Conservation (phyloP, 2,113 vertebrate species). For the Menidia beryllina region DNA sequence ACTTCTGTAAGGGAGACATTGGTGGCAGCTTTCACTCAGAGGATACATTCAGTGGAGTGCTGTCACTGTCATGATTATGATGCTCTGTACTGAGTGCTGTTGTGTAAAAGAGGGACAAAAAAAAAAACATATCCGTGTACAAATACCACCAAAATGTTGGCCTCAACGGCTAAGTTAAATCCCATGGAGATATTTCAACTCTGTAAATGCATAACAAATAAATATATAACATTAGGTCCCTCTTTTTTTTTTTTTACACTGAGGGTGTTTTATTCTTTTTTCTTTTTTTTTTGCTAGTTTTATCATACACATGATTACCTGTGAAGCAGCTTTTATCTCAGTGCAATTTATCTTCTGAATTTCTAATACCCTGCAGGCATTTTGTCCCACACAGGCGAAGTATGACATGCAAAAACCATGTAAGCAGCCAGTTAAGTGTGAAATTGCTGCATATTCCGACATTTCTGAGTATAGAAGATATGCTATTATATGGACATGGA, state of each 20-base stretch:
- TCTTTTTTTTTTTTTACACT: not conserved
- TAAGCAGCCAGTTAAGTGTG: slow-evolving; percentile 35
- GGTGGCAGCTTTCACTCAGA: not conserved
- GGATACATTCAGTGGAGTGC: not conserved
- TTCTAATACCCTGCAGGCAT: slow-evolving; percentile 19
- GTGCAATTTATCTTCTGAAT: slow-evolving; percentile 24
- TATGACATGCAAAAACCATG: slow-evolving; percentile 33
- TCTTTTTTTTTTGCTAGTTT: slow-evolving; percentile 1
- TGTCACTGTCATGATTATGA: not conserved
- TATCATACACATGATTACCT: not conserved
- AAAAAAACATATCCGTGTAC: not conserved
- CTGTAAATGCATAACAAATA: slow-evolving; percentile 1
- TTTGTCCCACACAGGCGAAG: slow-evolving; percentile 15
- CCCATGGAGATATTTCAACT: not conserved
- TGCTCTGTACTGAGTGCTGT: not conserved
- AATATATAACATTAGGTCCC: not conserved
- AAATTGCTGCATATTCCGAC: slow-evolving; percentile 49
- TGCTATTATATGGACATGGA: slow-evolving; percentile 24
- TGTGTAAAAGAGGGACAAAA: not conserved
- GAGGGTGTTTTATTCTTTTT: not conserved
- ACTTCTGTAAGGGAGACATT: not conserved
- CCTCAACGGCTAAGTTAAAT: not conserved
- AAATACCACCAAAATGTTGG: slow-evolving; percentile 1
- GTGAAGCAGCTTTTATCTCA: slow-evolving; percentile 12
- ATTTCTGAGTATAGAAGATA: slow-evolving; percentile 30